Evolutionary conservation across 2,888 invertebrate genomes (phyloP).

Genomic region (Patella pellucida): DNA sequence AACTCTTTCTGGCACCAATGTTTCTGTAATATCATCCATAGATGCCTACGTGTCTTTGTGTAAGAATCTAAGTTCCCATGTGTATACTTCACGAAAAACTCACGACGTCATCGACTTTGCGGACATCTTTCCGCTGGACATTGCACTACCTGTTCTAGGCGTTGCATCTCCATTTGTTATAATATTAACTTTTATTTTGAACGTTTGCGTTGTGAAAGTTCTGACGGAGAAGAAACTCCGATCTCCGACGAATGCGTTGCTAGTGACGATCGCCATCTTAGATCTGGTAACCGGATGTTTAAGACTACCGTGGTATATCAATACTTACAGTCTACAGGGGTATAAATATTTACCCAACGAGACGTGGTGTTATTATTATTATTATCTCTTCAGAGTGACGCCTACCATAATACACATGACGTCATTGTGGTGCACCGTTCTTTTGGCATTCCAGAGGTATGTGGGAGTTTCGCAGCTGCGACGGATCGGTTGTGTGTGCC

Average conservation of each 20-base stretch:
- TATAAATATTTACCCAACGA: conserved; percentile 16
- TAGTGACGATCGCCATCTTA: conserved; percentile 23
- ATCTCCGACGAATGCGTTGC: conserved; percentile 22
- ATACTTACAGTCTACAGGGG: conserved; percentile 17
- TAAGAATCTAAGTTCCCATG: neutral
- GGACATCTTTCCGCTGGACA: conserved; percentile 10
- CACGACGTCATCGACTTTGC: conserved; percentile 12
- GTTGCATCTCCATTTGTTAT: conserved; percentile 16
- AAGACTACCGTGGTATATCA: conserved; percentile 19
- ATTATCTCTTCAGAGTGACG: conserved; percentile 16
- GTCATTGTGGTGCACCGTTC: conserved; percentile 25
- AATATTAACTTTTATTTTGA: conserved; percentile 23
- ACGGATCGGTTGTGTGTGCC: neutral
- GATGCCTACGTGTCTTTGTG: neutral
- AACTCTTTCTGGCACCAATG: neutral
- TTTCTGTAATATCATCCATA: neutral
- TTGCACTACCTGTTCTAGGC: conserved; percentile 25
- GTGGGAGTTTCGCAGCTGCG: conserved; percentile 13
- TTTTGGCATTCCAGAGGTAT: conserved; percentile 25
- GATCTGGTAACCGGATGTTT: conserved; percentile 21
- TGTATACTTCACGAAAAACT: neutral
- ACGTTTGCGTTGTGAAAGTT: conserved; percentile 13
- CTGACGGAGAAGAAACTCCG: conserved; percentile 8
- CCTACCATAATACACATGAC: conserved; percentile 22
- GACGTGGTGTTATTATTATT: conserved; percentile 22